Base-by-base conservation (phyloP, 2,888 invertebrate species). In the Eubasilissa splendida region DNA sequence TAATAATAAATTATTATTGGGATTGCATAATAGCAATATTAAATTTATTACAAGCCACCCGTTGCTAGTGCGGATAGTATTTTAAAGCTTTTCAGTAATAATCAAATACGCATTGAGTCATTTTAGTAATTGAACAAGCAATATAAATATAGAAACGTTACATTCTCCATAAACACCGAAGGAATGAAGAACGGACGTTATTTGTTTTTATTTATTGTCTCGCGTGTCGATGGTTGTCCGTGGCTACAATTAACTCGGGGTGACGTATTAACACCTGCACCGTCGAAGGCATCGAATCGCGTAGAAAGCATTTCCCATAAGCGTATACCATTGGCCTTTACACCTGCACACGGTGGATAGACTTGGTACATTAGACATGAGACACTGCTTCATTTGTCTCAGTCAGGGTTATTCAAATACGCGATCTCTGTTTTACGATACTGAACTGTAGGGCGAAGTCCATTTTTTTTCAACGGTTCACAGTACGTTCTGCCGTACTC, bases 291-390 rank as follows among this genome's bases (percentile, higher is more conserved):
- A 7, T 76, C 12, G 68, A 71, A 65, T 80, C 74, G 80, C 80
- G 59, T 59, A 73, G 77, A 58, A 60, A 63, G 54, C 59, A 80
- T 80, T 77, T 80, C 77, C 74, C 74, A 80, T 77, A 80, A 77
- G 80, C 66, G 59, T 77, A 53, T n/a, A 50, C n/a, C n/a, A 42
- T 65, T 70, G 74, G 66, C 60, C 63, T 71, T 73, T 68, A 75
- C 73, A 80, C 80, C 80, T 80, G 80, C 68, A 50, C 53, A 10
- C 22, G 33, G 14, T 14, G 53, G 70, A 70, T 53, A 42, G 42
- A 33, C 66, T 10, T 58, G 42, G 68, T 77, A 50, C 58, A 77
- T 58, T 68, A 58, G 68, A 58, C 11, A 50, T 77, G 52, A 58
- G 76, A 66, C 9, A n/a, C 56, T 50, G 77, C 42, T 68, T 68